A percentile compares a stretch with the other conserved stretches of the same genome.
phyloP scores from a whole-genome alignment of 2,113 vertebrate species.

The Vombatus ursinus region DNA sequence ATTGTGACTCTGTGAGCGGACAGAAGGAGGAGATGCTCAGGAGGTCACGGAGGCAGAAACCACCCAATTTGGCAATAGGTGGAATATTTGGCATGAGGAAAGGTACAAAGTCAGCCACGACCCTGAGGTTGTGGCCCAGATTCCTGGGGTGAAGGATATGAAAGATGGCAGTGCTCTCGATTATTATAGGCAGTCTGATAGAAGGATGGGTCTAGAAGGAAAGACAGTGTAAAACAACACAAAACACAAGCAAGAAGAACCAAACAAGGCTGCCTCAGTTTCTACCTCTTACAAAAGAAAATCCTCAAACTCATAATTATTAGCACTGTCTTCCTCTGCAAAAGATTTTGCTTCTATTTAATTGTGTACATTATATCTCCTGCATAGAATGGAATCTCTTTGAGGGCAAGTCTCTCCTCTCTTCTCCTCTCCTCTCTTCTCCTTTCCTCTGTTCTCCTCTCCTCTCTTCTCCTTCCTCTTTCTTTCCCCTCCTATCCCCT shows the following conservation, averaged over 20 bases:
- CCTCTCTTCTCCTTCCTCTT: not conserved
- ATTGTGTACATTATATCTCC: not conserved
- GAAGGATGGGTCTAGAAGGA: not conserved
- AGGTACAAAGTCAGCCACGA: not conserved
- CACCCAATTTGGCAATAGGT: not conserved
- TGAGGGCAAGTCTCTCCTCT: not conserved
- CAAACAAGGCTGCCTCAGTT: not conserved
- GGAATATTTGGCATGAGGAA: not conserved
- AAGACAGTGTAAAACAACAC: not conserved
- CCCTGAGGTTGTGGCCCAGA: not conserved
- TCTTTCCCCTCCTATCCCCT: not conserved
- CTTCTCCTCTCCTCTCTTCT: not conserved
- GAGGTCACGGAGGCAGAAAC: not conserved
- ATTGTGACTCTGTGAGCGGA: not conserved
- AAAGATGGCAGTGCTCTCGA: not conserved
- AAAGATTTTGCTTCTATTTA: not conserved
- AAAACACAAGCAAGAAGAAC: not conserved
- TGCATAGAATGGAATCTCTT: not conserved
- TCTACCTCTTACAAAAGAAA: not conserved
- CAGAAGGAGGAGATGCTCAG: rapidly evolving
- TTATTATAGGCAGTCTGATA: not conserved
- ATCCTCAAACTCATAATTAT: not conserved
- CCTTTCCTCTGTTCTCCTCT: not conserved
- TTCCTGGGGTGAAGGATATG: not conserved
- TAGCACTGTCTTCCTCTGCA: not conserved